A percentile compares a stretch with the other conserved stretches of the same genome.
Conservation (phyloP, 2,113 vertebrate genomes). For the Tauraco erythrolophus region DNA sequence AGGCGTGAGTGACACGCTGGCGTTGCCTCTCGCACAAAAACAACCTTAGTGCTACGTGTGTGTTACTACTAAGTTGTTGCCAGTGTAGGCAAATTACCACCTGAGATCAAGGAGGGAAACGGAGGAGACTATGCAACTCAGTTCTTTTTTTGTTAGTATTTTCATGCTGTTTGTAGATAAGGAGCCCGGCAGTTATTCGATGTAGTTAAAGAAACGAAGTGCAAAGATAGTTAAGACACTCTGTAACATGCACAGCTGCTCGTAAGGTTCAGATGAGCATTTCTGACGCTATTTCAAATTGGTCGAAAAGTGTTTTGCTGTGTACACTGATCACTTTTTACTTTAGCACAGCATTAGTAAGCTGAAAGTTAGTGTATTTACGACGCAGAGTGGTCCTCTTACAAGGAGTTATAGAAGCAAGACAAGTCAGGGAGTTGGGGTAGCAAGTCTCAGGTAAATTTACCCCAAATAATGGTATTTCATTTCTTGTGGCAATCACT, state of each 20-base stretch:
- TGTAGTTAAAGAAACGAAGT: background rate
- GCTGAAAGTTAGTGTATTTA: background rate
- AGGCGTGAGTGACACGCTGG: background rate
- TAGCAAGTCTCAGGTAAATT: background rate
- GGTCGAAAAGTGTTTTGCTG: background rate
- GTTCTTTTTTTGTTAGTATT: background rate
- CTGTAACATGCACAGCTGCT: background rate
- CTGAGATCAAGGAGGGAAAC: conserved; percentile 2
- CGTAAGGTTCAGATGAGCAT: background rate
- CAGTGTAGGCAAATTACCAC: conserved; percentile 14
- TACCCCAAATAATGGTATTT: background rate
- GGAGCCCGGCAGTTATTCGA: background rate
- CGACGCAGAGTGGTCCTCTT: background rate
- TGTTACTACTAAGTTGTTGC: background rate
- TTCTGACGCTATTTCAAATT: background rate
- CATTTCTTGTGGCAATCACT: background rate
- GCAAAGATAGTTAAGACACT: background rate
- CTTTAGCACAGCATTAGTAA: background rate
- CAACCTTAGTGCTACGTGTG: background rate
- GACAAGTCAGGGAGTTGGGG: background rate
- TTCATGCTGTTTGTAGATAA: conserved; percentile 6
- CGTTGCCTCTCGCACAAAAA: background rate
- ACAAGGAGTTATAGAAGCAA: background rate
- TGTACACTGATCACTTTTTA: background rate
- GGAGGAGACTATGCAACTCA: background rate